phyloP scores from a whole-genome alignment of 2,888 invertebrate genomes.

The Pseudococcus viburni region DNA sequence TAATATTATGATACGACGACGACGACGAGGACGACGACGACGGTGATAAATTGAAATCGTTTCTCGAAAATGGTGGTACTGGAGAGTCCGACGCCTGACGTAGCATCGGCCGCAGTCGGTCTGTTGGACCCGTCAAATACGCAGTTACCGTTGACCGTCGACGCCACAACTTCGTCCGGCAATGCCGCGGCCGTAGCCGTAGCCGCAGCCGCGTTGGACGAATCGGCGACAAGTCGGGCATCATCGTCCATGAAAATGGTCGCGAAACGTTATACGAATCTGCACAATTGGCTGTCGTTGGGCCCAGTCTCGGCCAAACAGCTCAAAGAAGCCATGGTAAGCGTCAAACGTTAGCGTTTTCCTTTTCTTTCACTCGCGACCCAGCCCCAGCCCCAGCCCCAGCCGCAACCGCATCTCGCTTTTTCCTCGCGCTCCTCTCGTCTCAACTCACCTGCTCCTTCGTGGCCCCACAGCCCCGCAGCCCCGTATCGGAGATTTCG shows the following conservation, averaged over 20 bases:
- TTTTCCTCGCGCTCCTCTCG: too few species aligned
- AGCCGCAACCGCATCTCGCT: too few species aligned
- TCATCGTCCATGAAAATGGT: conserved; percentile 84
- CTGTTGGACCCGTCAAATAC: conserved; percentile 78
- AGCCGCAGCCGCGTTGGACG: conserved; percentile 67
- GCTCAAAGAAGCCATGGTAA: conserved; percentile 74
- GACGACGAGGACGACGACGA: background rate
- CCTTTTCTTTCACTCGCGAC: too few species aligned
- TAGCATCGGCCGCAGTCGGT: conserved; percentile 73
- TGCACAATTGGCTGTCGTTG: conserved; percentile 88
- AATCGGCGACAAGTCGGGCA: conserved; percentile 70
- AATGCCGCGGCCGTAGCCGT: conserved; percentile 70
- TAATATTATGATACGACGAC: background rate
- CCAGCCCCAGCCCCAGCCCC: too few species aligned
- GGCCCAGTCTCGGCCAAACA: conserved; percentile 74
- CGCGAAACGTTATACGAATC: conserved; percentile 90
- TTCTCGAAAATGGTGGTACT: conserved; percentile 80
- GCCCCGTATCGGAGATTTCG: too few species aligned
- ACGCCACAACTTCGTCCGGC: conserved; percentile 69
- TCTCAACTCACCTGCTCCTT: too few species aligned
- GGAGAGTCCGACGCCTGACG: conserved; percentile 72
- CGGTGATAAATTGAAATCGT: background rate
- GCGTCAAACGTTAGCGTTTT: background rate
- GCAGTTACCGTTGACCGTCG: conserved; percentile 68
- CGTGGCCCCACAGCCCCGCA: too few species aligned